Conservation (phyloP, 2,888 invertebrate genomes). For the Orthosia gracilis region DNA sequence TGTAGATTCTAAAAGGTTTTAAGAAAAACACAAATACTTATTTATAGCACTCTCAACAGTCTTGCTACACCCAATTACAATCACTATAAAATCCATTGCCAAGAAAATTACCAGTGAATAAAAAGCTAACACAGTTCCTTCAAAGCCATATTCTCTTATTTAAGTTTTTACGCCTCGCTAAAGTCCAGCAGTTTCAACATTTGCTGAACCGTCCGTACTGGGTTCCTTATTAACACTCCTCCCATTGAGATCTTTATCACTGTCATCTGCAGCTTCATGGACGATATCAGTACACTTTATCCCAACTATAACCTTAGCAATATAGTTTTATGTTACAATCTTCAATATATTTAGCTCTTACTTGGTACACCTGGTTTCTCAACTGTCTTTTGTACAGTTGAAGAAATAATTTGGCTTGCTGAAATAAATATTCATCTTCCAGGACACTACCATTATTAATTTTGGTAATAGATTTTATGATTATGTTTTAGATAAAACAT, state of each 20-base stretch:
- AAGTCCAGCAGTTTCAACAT: slow-evolving; percentile 43
- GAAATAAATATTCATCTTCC: not conserved
- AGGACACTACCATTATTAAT: not conserved
- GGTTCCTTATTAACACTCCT: slow-evolving; percentile 42
- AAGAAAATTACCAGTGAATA: slow-evolving; percentile 18
- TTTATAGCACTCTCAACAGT: not conserved
- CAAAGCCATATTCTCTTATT: slow-evolving; percentile 37
- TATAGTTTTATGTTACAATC: slow-evolving; percentile 48
- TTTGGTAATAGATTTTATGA: not conserved
- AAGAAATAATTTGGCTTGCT: not conserved
- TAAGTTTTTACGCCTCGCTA: slow-evolving; percentile 36
- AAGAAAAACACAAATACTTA: not conserved
- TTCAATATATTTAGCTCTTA: slow-evolving; percentile 39
- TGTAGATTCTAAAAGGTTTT: not conserved
- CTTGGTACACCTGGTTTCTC: slow-evolving; percentile 30
- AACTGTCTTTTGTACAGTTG: not conserved
- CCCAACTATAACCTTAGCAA: slow-evolving; percentile 41
- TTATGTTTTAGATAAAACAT: not conserved
- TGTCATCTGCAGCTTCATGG: slow-evolving; percentile 51
- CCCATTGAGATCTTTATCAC: slow-evolving; percentile 51
- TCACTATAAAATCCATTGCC: slow-evolving; percentile 11
- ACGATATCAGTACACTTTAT: slow-evolving; percentile 46
- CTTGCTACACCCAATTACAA: not conserved
- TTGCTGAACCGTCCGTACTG: slow-evolving; percentile 33
- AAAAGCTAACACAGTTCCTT: slow-evolving; percentile 23